Evolutionary conservation across 2,888 invertebrate species (phyloP).

Genomic region (Silvanus unidentatus): DNA sequence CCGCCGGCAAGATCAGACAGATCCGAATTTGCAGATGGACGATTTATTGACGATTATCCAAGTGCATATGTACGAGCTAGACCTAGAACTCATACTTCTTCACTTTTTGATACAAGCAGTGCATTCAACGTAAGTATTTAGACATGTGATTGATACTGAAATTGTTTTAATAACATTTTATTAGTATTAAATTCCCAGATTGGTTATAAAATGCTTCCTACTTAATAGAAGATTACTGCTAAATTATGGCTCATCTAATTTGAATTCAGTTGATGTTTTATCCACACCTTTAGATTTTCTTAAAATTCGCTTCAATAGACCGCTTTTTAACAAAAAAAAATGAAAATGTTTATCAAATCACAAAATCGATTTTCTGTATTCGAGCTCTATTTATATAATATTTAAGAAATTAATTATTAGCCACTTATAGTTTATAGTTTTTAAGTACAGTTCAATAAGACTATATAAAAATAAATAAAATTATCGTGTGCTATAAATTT

Average conservation of each 20-base stretch:
- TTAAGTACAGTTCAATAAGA: too few relatives aligned
- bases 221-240: slow-evolving; percentile 17
- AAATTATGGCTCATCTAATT: neutral
- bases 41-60: slow-evolving; percentile 36
- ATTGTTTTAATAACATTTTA: neutral
- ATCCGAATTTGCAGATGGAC: slow-evolving; percentile 22
- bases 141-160: slow-evolving; percentile 1
- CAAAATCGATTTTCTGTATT: too few relatives aligned
- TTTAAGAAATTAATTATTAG: too few relatives aligned
- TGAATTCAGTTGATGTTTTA: slow-evolving; percentile 2
- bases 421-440: too few relatives aligned
- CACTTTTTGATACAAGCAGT: slow-evolving; percentile 33
- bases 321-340: neutral
- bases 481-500: neutral
- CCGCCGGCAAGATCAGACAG: slow-evolving; percentile 35
- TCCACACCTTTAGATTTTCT: neutral
- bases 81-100: slow-evolving; percentile 32
- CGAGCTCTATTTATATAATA: too few relatives aligned
- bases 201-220: slow-evolving; percentile 12
- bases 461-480: too few relatives aligned
- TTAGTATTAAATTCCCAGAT: neutral
- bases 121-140: slow-evolving; percentile 38
- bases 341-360: too few relatives aligned
- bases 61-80: slow-evolving; percentile 27
- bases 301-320: slow-evolving; percentile 1